A percentile compares a stretch with the other conserved stretches of the same genome.
phyloP scores from a whole-genome alignment of 2,888 invertebrate genomes.

The Drosophila merina region DNA sequence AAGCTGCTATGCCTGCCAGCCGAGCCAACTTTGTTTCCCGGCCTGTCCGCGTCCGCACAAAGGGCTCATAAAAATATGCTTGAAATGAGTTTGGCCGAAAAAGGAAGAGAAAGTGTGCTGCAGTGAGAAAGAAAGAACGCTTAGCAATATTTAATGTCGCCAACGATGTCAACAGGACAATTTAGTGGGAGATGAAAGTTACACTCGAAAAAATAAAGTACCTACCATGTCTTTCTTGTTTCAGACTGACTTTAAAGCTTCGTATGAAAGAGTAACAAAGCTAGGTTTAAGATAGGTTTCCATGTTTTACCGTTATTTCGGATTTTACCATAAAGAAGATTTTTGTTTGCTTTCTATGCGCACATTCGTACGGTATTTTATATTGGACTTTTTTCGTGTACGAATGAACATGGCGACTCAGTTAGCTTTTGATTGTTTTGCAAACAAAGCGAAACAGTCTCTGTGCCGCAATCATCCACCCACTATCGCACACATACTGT shows the following conservation, averaged over 20 bases:
- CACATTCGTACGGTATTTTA: not conserved
- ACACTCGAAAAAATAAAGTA: not conserved
- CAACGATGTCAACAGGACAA: conserved; percentile 55
- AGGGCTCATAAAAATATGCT: conserved; percentile 77
- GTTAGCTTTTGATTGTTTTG: conserved; percentile 74
- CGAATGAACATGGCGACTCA: conserved; percentile 50
- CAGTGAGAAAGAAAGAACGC: conserved; percentile 38
- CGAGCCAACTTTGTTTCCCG: conserved; percentile 28
- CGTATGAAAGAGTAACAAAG: too few relatives aligned
- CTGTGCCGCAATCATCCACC: conserved; percentile 50
- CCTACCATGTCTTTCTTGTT: too few relatives aligned
- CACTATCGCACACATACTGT: conserved; percentile 21
- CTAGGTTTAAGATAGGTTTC: too few relatives aligned
- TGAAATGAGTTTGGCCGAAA: conserved; percentile 66
- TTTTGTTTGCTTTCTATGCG: too few relatives aligned
- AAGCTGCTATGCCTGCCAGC: conserved; percentile 71
- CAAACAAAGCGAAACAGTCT: conserved; percentile 72
- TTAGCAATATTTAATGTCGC: conserved; percentile 72
- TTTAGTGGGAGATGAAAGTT: conserved; percentile 15
- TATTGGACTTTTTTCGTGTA: not conserved
- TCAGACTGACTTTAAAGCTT: too few relatives aligned
- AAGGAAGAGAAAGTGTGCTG: conserved; percentile 19
- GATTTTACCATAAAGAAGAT: too few relatives aligned
- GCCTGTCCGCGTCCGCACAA: conserved; percentile 45
- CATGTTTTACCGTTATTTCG: too few relatives aligned